Percentiles rank a stretch among this genome's conserved stretches.
Evolutionary conservation across 1,140 invertebrate genomes (phyloP).

Genomic region (Theocolax elegans): DNA sequence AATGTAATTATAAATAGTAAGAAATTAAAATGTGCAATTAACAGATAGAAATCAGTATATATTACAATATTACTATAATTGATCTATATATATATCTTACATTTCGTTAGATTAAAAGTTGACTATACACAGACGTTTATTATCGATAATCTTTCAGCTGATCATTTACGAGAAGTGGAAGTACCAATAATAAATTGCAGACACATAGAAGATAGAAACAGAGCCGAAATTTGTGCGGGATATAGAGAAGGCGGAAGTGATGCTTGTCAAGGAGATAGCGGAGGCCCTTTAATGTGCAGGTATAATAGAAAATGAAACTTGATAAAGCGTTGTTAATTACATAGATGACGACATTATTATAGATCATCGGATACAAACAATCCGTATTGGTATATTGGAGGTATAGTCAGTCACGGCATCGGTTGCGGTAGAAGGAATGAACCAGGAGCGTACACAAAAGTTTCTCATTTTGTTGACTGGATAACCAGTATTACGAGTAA

Average conservation of each 20-base stretch:
- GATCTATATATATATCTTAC: no score
- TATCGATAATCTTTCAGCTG: no score
- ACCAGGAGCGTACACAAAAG: slow-evolving; percentile 85
- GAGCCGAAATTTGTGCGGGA: slow-evolving; percentile 81
- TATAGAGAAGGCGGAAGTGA: slow-evolving; percentile 78
- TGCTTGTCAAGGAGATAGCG: slow-evolving; percentile 85
- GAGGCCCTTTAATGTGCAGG: slow-evolving; percentile 80
- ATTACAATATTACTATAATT: no score
- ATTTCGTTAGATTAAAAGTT: no score
- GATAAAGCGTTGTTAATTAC: neutral
- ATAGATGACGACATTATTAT: neutral
- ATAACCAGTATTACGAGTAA: slow-evolving; percentile 71
- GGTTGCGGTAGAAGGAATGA: slow-evolving; percentile 81
- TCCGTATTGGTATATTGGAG: slow-evolving; percentile 78
- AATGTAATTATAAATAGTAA: no score
- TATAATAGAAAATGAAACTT: slow-evolving; percentile 33
- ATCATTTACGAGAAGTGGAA: slow-evolving; percentile 77
- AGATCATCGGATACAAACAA: slow-evolving; percentile 70
- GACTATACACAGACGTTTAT: no score
- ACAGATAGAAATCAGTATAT: no score
- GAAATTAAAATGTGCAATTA: no score
- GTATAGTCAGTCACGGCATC: slow-evolving; percentile 83
- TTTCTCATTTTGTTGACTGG: slow-evolving; percentile 80
- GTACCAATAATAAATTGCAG: slow-evolving; percentile 75
- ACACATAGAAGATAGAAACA: slow-evolving; percentile 70